Percentiles rank a stretch among this genome's conserved stretches.
phyloP scores from a whole-genome alignment of 2,113 vertebrate genomes.

The Ariopsis seemanni region DNA sequence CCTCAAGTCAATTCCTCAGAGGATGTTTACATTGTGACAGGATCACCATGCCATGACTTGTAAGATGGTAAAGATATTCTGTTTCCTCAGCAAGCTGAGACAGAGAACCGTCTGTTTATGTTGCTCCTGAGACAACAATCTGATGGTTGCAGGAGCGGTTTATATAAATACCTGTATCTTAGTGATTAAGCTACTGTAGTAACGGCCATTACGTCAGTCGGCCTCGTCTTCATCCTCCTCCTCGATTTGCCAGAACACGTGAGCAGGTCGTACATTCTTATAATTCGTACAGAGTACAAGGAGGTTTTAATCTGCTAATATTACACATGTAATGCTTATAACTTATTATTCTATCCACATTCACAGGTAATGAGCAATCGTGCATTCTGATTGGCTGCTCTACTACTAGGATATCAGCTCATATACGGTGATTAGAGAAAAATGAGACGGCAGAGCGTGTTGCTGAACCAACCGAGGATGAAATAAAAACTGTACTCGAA shows the following conservation, averaged over 20 bases:
- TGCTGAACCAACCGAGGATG: too few species aligned
- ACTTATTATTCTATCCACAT: neutral
- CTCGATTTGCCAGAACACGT: neutral
- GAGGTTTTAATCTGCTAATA: neutral
- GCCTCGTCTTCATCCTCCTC: neutral
- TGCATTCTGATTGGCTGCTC: too few species aligned
- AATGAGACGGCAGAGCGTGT: too few species aligned
- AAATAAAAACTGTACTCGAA: too few species aligned
- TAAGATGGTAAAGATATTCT: constrained; percentile 42
- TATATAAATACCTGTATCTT: constrained; percentile 58
- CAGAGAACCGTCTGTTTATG: constrained; percentile 56
- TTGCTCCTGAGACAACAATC: constrained; percentile 50
- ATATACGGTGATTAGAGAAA: too few species aligned
- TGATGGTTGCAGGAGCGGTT: constrained; percentile 59
- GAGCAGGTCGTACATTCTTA: neutral
- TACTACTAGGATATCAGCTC: too few species aligned
- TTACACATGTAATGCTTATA: neutral
- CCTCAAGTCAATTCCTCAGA: neutral
- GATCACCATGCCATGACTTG: constrained; percentile 37
- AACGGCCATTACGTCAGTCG: constrained; percentile 20
- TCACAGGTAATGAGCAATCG: too few species aligned
- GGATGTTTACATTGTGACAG: constrained; percentile 36
- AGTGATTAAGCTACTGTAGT: constrained; percentile 47
- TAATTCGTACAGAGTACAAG: too few species aligned
- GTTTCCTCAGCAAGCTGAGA: constrained; percentile 48